Evolutionary conservation across 2,888 invertebrate genomes (phyloP).

Genomic region (Melinaea marsaeus): DNA sequence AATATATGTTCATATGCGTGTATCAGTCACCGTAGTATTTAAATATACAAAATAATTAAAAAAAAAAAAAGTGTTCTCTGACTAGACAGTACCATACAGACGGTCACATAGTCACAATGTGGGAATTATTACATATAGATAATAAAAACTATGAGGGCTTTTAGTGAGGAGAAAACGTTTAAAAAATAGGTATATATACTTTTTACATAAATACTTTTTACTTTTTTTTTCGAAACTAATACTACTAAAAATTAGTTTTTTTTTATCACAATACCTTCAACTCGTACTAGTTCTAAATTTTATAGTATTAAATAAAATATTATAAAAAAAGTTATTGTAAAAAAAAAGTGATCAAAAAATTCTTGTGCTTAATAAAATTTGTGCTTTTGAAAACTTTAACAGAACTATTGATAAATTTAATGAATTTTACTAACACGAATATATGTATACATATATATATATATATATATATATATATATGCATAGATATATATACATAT

Average conservation of each 20-base stretch:
- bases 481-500: neutral
- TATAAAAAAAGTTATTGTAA: conserved; percentile 13
- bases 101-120: conserved; percentile 54
- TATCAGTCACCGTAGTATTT: conserved; percentile 39
- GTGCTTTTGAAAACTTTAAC: conserved; percentile 18
- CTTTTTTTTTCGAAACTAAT: neutral
- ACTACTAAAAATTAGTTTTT: neutral
- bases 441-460: too few species aligned
- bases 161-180: conserved; percentile 39
- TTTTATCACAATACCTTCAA: conserved; percentile 5
- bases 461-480: too few species aligned
- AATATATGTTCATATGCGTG: conserved; percentile 26
- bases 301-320: neutral
- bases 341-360: conserved; percentile 17
- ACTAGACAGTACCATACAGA: conserved; percentile 75
- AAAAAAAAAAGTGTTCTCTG: conserved; percentile 68
- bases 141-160: conserved; percentile 51
- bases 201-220: neutral
- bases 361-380: conserved; percentile 26
- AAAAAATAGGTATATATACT: neutral
- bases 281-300: neutral
- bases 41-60: conserved; percentile 53
- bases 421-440: neutral
- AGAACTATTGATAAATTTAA: conserved; percentile 3
- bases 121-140: conserved; percentile 57